Conservation (phyloP, 2,888 invertebrate genomes). For the Eupithecia pulchellata region DNA sequence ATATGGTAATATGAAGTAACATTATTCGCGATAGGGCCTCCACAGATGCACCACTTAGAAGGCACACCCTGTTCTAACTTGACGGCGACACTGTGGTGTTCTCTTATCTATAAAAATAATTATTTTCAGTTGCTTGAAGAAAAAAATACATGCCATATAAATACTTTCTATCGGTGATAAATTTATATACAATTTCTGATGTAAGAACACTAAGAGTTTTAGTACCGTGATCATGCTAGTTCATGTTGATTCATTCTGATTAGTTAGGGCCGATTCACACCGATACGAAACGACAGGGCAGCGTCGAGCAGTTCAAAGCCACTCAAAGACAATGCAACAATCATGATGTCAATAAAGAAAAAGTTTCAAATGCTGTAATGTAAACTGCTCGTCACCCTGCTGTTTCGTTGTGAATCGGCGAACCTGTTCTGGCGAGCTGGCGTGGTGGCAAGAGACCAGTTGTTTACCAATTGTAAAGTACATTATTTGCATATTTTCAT, state of each 20-base stretch:
- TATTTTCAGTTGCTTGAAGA: too few relatives aligned
- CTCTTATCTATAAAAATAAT: background rate
- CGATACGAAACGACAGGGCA: background rate
- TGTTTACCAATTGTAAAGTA: background rate
- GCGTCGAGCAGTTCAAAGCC: too few relatives aligned
- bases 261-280: background rate
- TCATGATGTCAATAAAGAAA: too few relatives aligned
- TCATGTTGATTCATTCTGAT: background rate
- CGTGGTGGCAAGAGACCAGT: background rate
- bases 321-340: too few relatives aligned
- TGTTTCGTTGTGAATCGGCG: background rate
- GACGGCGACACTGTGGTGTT: background rate
- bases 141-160: too few relatives aligned
- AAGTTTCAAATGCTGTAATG: background rate
- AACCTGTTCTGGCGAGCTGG: background rate
- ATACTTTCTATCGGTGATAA: background rate
- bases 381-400: background rate
- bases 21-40: background rate
- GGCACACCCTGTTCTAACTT: background rate
- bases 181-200: background rate
- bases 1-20: background rate
- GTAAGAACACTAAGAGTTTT: background rate
- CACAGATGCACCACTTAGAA: background rate
- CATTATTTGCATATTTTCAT: constrained; percentile 7
- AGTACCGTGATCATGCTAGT: background rate